A percentile compares a stretch with the other conserved stretches of the same genome.
phyloP scores from a whole-genome alignment of 2,113 vertebrate genomes.

The Regulus satrapa region DNA sequence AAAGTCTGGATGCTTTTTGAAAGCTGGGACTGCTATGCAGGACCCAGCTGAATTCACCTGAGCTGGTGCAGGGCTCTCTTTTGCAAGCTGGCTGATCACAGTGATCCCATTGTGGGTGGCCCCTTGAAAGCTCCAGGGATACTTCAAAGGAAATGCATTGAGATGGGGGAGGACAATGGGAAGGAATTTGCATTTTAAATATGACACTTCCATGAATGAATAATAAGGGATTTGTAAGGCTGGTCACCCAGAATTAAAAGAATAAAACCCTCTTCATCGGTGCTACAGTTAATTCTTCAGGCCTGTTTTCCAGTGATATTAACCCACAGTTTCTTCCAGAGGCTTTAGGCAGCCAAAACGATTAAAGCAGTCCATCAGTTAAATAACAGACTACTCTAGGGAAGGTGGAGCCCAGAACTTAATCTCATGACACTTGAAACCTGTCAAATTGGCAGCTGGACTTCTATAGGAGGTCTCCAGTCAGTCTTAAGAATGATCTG shows the following conservation, averaged over 20 bases:
- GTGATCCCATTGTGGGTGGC: neutral
- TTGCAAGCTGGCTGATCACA: neutral
- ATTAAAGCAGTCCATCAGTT: neutral
- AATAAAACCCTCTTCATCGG: neutral
- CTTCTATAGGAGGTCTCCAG: neutral
- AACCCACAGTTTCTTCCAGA: neutral
- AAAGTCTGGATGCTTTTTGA: neutral
- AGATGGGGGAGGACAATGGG: neutral
- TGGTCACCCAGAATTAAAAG: constrained; percentile 32
- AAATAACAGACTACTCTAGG: neutral
- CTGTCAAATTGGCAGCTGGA: neutral
- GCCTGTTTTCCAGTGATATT: constrained; percentile 49
- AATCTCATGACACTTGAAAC: neutral
- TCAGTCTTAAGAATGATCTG: neutral
- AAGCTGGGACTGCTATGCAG: neutral
- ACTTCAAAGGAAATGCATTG: constrained; percentile 32
- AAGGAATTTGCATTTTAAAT: constrained; percentile 56
- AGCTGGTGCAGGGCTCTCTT: neutral
- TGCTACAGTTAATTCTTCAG: constrained; percentile 15
- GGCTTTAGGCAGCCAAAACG: neutral
- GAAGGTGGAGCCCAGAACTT: neutral
- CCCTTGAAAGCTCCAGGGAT: neutral
- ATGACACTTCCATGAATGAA: constrained; percentile 12
- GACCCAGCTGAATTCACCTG: neutral
- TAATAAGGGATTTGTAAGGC: constrained; percentile 47